Evolutionary conservation across 2,888 invertebrate species (phyloP).

Genomic region (Apotomis betuletana): DNA sequence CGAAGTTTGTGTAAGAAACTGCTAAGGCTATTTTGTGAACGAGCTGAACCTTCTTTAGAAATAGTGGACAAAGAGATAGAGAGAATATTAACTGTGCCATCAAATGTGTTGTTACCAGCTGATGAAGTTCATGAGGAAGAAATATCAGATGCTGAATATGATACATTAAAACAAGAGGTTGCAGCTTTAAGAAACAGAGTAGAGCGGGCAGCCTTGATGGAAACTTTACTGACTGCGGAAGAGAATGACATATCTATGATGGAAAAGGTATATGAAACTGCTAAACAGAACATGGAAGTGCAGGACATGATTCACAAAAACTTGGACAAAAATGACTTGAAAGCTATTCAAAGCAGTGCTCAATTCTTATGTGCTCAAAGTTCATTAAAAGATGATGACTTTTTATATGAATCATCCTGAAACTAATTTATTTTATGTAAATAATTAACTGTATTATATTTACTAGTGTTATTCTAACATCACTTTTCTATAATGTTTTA

Average conservation of each 20-base stretch:
- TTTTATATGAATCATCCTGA: slow-evolving; percentile 46
- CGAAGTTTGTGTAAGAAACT: slow-evolving; percentile 71
- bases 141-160: slow-evolving; percentile 66
- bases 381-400: slow-evolving; percentile 54
- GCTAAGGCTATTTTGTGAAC: slow-evolving; percentile 67
- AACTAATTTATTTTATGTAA: slow-evolving; percentile 9
- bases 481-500: slow-evolving; percentile 11
- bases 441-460: slow-evolving; percentile 14
- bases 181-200: slow-evolving; percentile 62
- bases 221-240: slow-evolving; percentile 68
- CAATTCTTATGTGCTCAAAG: slow-evolving; percentile 67
- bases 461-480: slow-evolving; percentile 14
- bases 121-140: slow-evolving; percentile 72
- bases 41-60: slow-evolving; percentile 67
- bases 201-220: slow-evolving; percentile 73
- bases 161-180: slow-evolving; percentile 69
- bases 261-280: slow-evolving; percentile 70
- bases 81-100: slow-evolving; percentile 65
- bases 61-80: slow-evolving; percentile 73
- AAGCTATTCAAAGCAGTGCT: slow-evolving; percentile 60
- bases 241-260: slow-evolving; percentile 68
- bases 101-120: slow-evolving; percentile 70
- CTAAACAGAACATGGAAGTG: slow-evolving; percentile 72
- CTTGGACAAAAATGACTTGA: slow-evolving; percentile 56
- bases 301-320: slow-evolving; percentile 65